phyloP scores from a whole-genome alignment of 2,888 invertebrate species.

The Ophioninae sp. region DNA sequence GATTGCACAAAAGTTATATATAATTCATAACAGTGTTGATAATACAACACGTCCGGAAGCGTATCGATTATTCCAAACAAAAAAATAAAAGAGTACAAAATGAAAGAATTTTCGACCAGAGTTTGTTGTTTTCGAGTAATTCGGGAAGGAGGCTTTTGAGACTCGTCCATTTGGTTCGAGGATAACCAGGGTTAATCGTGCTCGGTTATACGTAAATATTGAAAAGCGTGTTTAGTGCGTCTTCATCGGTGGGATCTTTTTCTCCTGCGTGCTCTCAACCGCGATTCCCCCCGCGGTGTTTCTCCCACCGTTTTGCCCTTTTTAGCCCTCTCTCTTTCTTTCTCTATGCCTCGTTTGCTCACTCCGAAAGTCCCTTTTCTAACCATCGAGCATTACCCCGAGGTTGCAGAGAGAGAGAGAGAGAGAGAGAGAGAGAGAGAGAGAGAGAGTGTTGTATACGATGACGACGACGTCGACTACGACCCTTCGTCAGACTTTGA shows the following conservation, averaged over 20 bases:
- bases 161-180: slow-evolving; percentile 40
- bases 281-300: slow-evolving; percentile 29
- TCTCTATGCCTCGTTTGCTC: slow-evolving; percentile 28
- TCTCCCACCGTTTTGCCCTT: slow-evolving; percentile 2
- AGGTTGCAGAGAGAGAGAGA: not conserved
- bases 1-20: too few relatives aligned
- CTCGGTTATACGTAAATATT: slow-evolving; percentile 73
- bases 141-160: slow-evolving; percentile 24
- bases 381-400: slow-evolving; percentile 54
- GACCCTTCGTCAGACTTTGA: slow-evolving; percentile 62
- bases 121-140: slow-evolving; percentile 35
- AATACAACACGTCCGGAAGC: not conserved
- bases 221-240: slow-evolving; percentile 70
- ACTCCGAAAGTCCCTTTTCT: slow-evolving; percentile 35
- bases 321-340: slow-evolving; percentile 27
- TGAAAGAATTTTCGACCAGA: not conserved
- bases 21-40: too few relatives aligned
- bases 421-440: slow-evolving; percentile 1
- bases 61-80: not conserved
- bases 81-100: not conserved
- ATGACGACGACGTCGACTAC: slow-evolving; percentile 50
- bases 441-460: slow-evolving; percentile 36
- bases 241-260: slow-evolving; percentile 15
- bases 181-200: slow-evolving; percentile 68
- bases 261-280: slow-evolving; percentile 5